Base-by-base conservation (phyloP, 2,113 vertebrate genomes). In the Rhynchomys soricoides region DNA sequence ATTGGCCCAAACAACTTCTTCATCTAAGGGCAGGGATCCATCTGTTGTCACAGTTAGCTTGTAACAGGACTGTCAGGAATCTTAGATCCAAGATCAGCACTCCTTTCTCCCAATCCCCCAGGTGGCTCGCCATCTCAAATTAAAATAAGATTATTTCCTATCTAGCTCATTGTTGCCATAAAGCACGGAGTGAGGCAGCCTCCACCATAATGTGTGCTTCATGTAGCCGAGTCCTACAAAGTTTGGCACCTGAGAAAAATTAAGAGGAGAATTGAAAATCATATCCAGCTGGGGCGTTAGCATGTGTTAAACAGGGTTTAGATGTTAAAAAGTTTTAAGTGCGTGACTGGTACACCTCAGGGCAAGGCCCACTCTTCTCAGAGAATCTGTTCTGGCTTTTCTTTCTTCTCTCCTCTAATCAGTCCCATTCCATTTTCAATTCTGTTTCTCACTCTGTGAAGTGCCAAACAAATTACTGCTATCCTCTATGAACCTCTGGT, bases 211-310 rank as follows among this genome's bases (percentile, higher is more conserved):
- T 45, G 34, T 29, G 40, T 22, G 81, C 50, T 92, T 81, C 89
- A 8, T 52, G 86, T 37, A 86, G 34, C 52, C 95, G 79, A 87
- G 68, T 0, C 71, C 85, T 95, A 88, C 45, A 70, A 74, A 90
- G 85, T 81, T 95, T 86, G 95, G 92, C 97, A 98, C 96, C 97
- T 97, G 97, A 98, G 95, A 97, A 95, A 97, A 95, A 97, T 98
- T 97, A 98, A 95, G 96, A n/a, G 79, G 50, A 85, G 88, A 83
- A 94, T 73, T 97, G 97, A 93, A 97, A 97, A 98, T 97, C 94
- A 94, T 45, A 92, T 96, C 96, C 96, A 97, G 94, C 97, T 98
- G 97, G 95, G 40, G 68, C 22, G 68, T 97, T 97, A 97, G 95
- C 96, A 96, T 95, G 97, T 97, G 97, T 95, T 96, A 97, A 98